These are phyloP conservation scores for Syngnathus acus DNA, from an alignment of 2,797 vertebrate genomes.

Conservation along the genomic window DNA sequence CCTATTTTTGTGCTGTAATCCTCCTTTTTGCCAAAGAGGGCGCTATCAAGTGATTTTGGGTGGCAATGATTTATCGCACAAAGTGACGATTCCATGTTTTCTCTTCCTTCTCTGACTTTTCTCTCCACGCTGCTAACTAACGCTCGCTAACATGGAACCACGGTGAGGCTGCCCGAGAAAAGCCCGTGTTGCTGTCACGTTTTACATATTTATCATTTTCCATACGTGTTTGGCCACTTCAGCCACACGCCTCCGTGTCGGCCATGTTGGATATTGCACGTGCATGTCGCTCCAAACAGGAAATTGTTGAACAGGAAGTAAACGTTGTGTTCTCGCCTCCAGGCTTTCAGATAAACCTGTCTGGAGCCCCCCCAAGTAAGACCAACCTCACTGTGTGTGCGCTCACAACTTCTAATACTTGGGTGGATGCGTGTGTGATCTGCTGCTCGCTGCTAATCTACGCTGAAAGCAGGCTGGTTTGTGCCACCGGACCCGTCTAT, in stretches of 20 bases:
- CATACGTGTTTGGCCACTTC: not conserved
- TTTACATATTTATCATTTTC: not conserved
- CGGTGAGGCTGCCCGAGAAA: conserved; percentile 57
- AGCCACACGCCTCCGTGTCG: conserved; percentile 1
- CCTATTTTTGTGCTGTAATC: too few species aligned
- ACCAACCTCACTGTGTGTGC: conserved; percentile 61
- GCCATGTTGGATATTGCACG: conserved; percentile 3
- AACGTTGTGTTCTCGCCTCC: conserved; percentile 78
- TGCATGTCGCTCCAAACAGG: conserved; percentile 3
- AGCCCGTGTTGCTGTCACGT: not conserved
- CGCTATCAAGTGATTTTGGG: too few species aligned
- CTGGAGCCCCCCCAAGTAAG: conserved; percentile 85
- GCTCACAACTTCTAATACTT: not conserved
- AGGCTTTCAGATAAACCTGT: conserved; percentile 90
- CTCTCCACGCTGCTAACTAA: conserved; percentile 53
- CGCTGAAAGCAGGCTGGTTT: conserved; percentile 49
- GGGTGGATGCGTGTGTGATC: conserved; percentile 46
- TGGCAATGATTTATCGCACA: not conserved
- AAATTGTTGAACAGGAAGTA: conserved; percentile 27
- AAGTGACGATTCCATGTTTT: not conserved
- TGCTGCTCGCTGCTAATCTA: conserved; percentile 70
- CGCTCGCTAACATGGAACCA: conserved; percentile 56
- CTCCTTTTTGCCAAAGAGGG: not conserved
- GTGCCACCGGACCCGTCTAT: conserved; percentile 23
- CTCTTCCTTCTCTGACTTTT: conserved; percentile 4